Base-by-base conservation (phyloP, 1,140 invertebrate species). In the Mamestra configurata region DNA sequence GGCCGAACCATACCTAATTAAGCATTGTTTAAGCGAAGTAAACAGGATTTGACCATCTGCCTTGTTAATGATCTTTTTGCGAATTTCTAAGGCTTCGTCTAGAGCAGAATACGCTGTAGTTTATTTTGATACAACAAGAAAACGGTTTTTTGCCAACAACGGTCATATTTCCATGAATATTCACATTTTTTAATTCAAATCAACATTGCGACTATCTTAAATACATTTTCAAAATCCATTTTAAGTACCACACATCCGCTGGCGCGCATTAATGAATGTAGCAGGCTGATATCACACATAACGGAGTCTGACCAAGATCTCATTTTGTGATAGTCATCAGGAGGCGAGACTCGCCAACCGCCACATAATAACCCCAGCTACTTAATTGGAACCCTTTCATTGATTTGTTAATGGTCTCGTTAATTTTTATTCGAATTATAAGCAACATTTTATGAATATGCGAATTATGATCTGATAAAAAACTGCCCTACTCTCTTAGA, bases 401-500 rank as follows among this genome's bases (percentile, higher is more conserved):
- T 91, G 91, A 93, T 93, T 93, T 93, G 89, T 92, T 92, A 92
- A 92, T 90, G 86, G 82, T 87, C 88, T 89, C 87, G 86, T 91
- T 92, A 90, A 91, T 88, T 92, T 90, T 91, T 90, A 92, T 89
- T 89, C 86, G 84, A 84, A 84, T 85, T 86, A 86, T 87, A 86
- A 84, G 80, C 85, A 88, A 86, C 86, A 82, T 83, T 79, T 88
- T 88, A 89, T 87, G 82, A 76, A 76, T 75, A 64, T 77, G 78
- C 84, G 72, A 86, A 88, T 43, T 81, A 77, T 68, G 66, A 89
- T 91, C 88, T 81, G 79, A 86, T 84, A 76, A 79, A 79, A 75
- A 77, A n/a, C 7, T 0, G 7, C 64, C 57, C 27, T 31, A 31
- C 57, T 31, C 15, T 27, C 66, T n/a, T n/a, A 27, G 37, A 70